These are phyloP conservation scores for Electrona antarctica DNA, from an alignment of 2,113 vertebrate genomes.

Conservation along the genomic window DNA sequence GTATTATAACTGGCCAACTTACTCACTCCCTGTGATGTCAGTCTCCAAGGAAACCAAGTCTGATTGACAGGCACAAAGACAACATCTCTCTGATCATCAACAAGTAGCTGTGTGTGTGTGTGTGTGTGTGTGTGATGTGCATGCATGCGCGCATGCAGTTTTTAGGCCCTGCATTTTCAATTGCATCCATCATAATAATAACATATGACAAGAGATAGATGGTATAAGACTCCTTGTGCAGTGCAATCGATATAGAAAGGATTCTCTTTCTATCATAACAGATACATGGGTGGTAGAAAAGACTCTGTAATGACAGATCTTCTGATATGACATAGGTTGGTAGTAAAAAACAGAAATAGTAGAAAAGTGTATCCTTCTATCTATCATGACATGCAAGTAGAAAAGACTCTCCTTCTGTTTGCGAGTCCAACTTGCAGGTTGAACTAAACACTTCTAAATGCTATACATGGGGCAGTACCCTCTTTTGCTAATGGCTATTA, in stretches of 20 bases:
- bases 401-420: slow-evolving; percentile 25
- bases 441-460: slow-evolving; percentile 59
- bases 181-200: too few relatives aligned
- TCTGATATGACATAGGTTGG: background rate
- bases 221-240: too few relatives aligned
- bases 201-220: too few relatives aligned
- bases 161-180: too few relatives aligned
- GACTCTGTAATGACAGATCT: background rate
- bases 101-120: background rate
- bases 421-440: slow-evolving; percentile 42
- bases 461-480: slow-evolving; percentile 56
- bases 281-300: background rate
- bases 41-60: slow-evolving; percentile 61
- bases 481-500: slow-evolving; percentile 75
- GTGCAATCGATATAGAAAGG: too few relatives aligned
- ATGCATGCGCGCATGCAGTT: slow-evolving; percentile 16
- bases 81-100: slow-evolving; percentile 68
- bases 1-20: slow-evolving; percentile 35
- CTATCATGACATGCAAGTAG: too few relatives aligned
- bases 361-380: background rate
- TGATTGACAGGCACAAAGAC: slow-evolving; percentile 69
- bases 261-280: too few relatives aligned
- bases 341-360: background rate
- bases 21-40: slow-evolving; percentile 50
- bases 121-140: background rate